Evolutionary conservation across 2,888 invertebrate species (phyloP).

Genomic region (Acrobasis suavella): DNA sequence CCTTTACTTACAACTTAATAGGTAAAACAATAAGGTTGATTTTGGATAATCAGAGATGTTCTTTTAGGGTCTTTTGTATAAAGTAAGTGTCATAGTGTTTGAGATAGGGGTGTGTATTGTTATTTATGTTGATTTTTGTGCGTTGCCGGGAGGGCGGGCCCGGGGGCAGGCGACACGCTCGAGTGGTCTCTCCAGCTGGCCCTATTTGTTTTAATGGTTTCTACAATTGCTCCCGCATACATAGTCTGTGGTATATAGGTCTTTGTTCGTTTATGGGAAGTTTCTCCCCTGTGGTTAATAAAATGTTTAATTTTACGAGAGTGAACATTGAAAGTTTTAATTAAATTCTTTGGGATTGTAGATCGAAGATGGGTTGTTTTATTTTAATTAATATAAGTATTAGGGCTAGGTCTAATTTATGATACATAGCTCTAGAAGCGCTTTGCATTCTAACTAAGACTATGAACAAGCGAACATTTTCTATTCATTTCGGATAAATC

Average conservation of each 20-base stretch:
- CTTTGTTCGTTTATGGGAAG: constrained; percentile 58
- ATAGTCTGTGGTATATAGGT: constrained; percentile 59
- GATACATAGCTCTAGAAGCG: too few relatives aligned
- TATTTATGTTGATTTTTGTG: constrained; percentile 82
- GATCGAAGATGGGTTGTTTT: not conserved
- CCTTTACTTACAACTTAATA: constrained; percentile 38
- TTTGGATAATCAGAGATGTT: constrained; percentile 31
- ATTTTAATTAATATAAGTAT: not conserved
- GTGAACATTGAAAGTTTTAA: constrained; percentile 36
- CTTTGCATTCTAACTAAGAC: too few relatives aligned
- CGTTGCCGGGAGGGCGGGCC: constrained; percentile 70
- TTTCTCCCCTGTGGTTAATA: constrained; percentile 34
- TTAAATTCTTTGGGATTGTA: constrained; percentile 32
- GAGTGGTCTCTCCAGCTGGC: constrained; percentile 73
- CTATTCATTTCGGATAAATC: too few relatives aligned
- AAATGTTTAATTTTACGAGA: constrained; percentile 27
- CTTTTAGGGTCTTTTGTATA: constrained; percentile 37
- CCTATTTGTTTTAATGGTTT: constrained; percentile 77
- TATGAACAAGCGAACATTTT: too few relatives aligned
- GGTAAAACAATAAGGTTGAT: not conserved
- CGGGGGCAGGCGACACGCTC: constrained; percentile 70
- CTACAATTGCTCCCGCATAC: constrained; percentile 65
- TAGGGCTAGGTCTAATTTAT: too few relatives aligned
- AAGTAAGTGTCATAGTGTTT: constrained; percentile 61
- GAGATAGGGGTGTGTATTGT: constrained; percentile 82